Base-by-base conservation (phyloP, 1,140 invertebrate genomes). In the Nixonia krombeini region DNA sequence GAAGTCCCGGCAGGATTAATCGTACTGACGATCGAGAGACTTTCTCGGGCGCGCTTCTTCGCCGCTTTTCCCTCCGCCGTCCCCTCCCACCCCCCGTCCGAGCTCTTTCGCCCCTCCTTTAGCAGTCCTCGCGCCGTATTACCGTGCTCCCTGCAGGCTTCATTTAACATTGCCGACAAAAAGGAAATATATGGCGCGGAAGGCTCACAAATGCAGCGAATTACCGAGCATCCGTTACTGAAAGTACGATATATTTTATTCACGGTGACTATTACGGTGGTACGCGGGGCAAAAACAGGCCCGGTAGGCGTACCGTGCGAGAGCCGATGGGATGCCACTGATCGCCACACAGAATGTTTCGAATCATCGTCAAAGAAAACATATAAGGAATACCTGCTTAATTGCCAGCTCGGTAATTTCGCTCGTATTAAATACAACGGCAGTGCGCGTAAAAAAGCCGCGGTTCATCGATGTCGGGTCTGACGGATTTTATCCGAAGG, bases 151-250 rank as follows among this genome's bases (percentile, higher is more conserved):
- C 69, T 65, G 65, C 59, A 71, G 70, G 62, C 68, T 71, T 73
- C 64, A 71, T 71, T 71, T 71, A 68, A 51, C 52, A 62, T 49
- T 53, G 58, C 64, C 68, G 64, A 65, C 72, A 62, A 73, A 73
- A 71, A 71, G 49, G 58, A 73, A 50, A 66, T 68, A 50, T 44
- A 59, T 47, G 31, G 64, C 55, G 38, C 41, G 45, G 31, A 55
- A 64, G 26, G 40, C 51, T 61, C 64, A 56, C 51, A 59, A 67
- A 55, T 51, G 51, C 64, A 61, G 50, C 56, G 46, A 67, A 67
- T 61, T 67, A 61, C 55, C 46, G 56, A 59, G 56, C 56, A 67
- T 67, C 56, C 56, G 64, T 67, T 67, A 61, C 64, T 59, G 45
- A 56, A 67, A 59, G 50, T 59, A 66, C 50, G 55, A 59, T 55